These are phyloP conservation scores for Scaptomyza pallida DNA, from an alignment of 1,140 invertebrate species.

Conservation along the genomic window DNA sequence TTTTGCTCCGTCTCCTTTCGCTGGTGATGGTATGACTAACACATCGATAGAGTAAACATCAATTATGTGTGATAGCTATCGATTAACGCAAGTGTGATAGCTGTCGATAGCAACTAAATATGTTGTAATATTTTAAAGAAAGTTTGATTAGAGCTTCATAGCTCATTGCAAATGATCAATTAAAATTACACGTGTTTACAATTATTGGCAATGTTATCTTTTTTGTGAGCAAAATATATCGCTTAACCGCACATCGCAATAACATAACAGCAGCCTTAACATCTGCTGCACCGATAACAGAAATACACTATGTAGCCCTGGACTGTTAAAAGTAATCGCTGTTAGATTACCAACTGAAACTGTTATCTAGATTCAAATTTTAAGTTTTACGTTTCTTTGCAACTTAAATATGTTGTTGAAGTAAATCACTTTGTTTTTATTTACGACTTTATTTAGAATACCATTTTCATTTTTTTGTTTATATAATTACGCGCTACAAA, in stretches of 20 bases:
- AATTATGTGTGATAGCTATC: conserved; percentile 9
- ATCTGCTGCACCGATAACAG: neutral
- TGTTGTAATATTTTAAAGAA: no score
- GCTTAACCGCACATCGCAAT: neutral
- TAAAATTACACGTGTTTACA: no score
- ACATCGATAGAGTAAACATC: conserved; percentile 6
- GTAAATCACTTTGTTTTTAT: conserved; percentile 63
- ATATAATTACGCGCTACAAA: conserved; percentile 72
- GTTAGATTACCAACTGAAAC: neutral
- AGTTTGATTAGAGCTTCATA: no score
- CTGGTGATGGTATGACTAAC: conserved; percentile 31
- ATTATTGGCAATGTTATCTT: no score
- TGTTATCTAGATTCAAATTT: neutral
- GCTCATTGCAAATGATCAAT: no score
- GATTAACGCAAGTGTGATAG: neutral
- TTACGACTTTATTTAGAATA: conserved; percentile 79
- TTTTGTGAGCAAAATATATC: conserved; percentile 3
- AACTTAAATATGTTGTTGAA: no score
- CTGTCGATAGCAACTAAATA: no score
- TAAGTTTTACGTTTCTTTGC: neutral
- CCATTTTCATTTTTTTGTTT: conserved; percentile 70
- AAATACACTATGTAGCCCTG: neutral
- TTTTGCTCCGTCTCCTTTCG: conserved; percentile 45
- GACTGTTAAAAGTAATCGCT: neutral
- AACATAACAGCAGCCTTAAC: neutral